phyloP scores from a whole-genome alignment of 1,140 invertebrate genomes.

The honey bee (Apis mellifera) region DNA sequence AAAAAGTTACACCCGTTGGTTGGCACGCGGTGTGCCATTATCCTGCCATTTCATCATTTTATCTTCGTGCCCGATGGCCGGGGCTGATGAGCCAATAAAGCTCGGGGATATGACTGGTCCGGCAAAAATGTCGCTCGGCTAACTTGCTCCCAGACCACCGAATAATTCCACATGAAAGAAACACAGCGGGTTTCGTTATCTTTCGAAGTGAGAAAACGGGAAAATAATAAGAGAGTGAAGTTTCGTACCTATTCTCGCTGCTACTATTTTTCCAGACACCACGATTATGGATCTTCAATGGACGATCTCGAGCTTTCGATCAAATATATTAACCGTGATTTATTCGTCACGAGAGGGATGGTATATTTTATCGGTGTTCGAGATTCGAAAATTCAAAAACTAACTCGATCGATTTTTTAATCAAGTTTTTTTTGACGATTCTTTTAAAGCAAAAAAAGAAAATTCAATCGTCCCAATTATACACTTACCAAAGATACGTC shows the following conservation, averaged over 20 bases:
- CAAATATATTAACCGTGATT: background rate
- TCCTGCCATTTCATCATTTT: constrained; percentile 66
- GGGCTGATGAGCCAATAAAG: constrained; percentile 65
- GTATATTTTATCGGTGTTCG: background rate
- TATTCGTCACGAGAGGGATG: background rate
- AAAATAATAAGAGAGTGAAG: too few species aligned
- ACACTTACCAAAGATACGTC: too few species aligned
- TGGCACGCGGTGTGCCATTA: constrained; percentile 62
- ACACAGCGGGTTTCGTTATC: constrained; percentile 30
- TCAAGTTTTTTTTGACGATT: too few species aligned
- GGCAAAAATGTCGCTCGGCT: constrained; percentile 59
- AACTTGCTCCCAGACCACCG: constrained; percentile 50
- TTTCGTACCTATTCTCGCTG: too few species aligned
- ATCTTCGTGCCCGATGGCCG: constrained; percentile 53
- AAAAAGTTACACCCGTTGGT: constrained; percentile 56
- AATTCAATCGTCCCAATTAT: too few species aligned
- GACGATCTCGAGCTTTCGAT: constrained; percentile 20
- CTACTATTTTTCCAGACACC: constrained; percentile 39
- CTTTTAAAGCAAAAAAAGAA: too few species aligned
- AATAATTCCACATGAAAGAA: constrained; percentile 44
- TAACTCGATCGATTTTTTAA: too few species aligned
- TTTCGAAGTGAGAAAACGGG: constrained; percentile 12
- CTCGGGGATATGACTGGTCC: constrained; percentile 32
- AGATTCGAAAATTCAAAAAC: too few species aligned
- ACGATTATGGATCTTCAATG: constrained; percentile 43